phyloP scores from a whole-genome alignment of 2,888 invertebrate genomes.

The Ectemnius continuus region DNA sequence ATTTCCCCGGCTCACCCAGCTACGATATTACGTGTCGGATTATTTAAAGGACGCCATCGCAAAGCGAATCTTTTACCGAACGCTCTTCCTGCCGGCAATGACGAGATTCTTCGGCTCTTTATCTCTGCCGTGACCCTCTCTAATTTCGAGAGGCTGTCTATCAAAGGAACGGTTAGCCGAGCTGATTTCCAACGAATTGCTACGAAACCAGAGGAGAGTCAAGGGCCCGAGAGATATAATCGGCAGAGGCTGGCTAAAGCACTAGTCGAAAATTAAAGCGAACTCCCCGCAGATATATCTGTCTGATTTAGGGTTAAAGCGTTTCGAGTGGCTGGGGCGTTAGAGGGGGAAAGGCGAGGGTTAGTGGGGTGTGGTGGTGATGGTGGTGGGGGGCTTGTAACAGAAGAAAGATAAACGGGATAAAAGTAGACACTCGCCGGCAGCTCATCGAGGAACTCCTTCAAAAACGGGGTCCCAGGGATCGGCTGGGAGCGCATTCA shows the following conservation, averaged over 20 bases:
- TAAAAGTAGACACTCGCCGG: slow-evolving; percentile 23
- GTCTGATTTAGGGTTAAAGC: too few species aligned
- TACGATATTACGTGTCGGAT: neutral
- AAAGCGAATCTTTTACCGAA: neutral
- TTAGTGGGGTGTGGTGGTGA: neutral
- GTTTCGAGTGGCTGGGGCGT: neutral
- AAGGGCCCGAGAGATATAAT: too few species aligned
- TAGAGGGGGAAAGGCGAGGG: neutral
- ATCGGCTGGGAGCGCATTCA: slow-evolving; percentile 21
- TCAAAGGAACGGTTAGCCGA: neutral
- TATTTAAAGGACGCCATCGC: neutral
- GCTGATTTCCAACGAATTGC: too few species aligned
- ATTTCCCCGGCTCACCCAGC: neutral
- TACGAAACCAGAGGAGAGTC: too few species aligned
- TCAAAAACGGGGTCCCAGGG: slow-evolving; percentile 45
- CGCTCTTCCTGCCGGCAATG: neutral
- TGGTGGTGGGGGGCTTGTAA: neutral
- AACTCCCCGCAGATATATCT: too few species aligned
- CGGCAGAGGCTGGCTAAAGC: too few species aligned
- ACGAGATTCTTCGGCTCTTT: neutral
- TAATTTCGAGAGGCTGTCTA: neutral
- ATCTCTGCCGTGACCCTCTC: too few species aligned
- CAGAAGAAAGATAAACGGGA: slow-evolving; percentile 38
- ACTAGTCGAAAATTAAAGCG: too few species aligned
- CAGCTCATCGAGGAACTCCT: slow-evolving; percentile 41